Percentiles rank a stretch among this genome's conserved stretches.
Conservation (phyloP, 2,113 vertebrate genomes). For the Zeus faber region DNA sequence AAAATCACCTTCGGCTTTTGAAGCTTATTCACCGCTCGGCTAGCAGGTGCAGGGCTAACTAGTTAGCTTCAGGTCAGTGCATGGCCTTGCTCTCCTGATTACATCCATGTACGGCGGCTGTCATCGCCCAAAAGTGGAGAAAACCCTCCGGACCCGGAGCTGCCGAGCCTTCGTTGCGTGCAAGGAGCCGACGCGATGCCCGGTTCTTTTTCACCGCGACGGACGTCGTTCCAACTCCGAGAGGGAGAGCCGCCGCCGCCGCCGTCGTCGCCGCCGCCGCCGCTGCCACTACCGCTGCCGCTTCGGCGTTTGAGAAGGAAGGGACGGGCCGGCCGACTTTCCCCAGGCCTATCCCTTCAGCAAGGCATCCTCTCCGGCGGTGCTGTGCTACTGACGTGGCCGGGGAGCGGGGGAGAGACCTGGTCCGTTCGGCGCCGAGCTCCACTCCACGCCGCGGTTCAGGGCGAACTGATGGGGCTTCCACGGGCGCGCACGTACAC, state of each 20-base stretch:
- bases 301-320: constrained; percentile 40
- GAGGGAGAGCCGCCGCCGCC: constrained; percentile 6
- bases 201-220: constrained; percentile 35
- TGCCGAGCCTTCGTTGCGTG: constrained; percentile 39
- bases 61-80: constrained; percentile 67
- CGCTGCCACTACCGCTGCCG: no score
- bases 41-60: constrained; percentile 63
- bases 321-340: constrained; percentile 77
- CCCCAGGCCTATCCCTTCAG: constrained; percentile 80
- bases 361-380: constrained; percentile 76
- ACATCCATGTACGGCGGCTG: constrained; percentile 64
- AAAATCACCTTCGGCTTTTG: no score
- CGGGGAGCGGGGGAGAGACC: constrained; percentile 64
- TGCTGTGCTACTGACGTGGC: constrained; percentile 82
- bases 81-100: constrained; percentile 68
- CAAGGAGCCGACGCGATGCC: no score
- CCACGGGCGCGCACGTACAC: no score
- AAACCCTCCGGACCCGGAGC: constrained; percentile 42
- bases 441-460: constrained; percentile 64
- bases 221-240: constrained; percentile 21
- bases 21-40: constrained; percentile 21
- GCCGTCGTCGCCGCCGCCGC: no score
- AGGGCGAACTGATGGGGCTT: constrained; percentile 43
- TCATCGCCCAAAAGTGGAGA: constrained; percentile 56
- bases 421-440: constrained; percentile 74